Evolutionary conservation across 2,888 invertebrate genomes (phyloP).

Genomic region (Drosophila kokeensis): DNA sequence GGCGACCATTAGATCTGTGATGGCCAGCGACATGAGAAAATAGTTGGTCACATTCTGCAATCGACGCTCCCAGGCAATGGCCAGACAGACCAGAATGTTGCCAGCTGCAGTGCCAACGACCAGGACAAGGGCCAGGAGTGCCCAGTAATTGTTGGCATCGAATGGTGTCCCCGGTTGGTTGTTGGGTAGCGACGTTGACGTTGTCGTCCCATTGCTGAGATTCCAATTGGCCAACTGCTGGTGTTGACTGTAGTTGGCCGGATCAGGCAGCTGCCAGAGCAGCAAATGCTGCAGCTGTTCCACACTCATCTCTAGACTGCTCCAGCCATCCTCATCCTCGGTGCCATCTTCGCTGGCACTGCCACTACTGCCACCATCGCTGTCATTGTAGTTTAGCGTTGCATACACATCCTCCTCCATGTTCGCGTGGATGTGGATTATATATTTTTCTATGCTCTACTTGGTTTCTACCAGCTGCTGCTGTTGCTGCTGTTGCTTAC

Average conservation of each 20-base stretch:
- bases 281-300: conserved; percentile 54
- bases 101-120: conserved; percentile 95
- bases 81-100: conserved; percentile 96
- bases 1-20: conserved; percentile 97
- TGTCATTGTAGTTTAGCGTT: conserved; percentile 62
- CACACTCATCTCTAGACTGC: conserved; percentile 42
- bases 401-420: conserved; percentile 82
- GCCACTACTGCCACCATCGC: conserved; percentile 25
- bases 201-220: conserved; percentile 48
- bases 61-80: conserved; percentile 95
- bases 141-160: conserved; percentile 91
- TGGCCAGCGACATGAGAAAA: conserved; percentile 97
- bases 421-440: conserved; percentile 28
- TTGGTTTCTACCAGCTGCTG: conserved; percentile 7
- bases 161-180: conserved; percentile 26
- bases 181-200: not conserved
- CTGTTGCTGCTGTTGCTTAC: conserved; percentile 6
- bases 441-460: conserved; percentile 8
- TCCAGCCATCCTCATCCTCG: conserved; percentile 53
- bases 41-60: conserved; percentile 99
- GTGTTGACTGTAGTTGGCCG: conserved; percentile 30
- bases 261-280: conserved; percentile 51
- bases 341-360: conserved; percentile 33
- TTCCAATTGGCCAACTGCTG: conserved; percentile 39
- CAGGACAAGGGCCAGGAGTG: conserved; percentile 90